phyloP scores from a whole-genome alignment of 1,140 invertebrate species.

The Drosophila guanche region DNA sequence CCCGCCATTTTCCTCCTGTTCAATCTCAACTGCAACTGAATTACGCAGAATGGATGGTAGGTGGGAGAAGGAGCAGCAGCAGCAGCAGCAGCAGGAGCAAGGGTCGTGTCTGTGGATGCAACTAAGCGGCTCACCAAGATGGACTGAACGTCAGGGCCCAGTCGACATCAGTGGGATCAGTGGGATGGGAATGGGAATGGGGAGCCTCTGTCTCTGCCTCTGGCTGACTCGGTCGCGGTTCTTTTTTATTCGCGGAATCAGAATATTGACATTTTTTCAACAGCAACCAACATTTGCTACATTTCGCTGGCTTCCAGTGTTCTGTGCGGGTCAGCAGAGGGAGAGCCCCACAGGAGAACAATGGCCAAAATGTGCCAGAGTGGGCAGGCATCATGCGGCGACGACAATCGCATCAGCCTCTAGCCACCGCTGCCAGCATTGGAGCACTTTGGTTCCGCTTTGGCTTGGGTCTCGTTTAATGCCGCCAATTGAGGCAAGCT shows the following conservation, averaged over 20 bases:
- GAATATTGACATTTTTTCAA: conserved; percentile 80
- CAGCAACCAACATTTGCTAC: conserved; percentile 58
- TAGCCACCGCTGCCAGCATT: conserved; percentile 28
- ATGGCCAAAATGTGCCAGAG: conserved; percentile 76
- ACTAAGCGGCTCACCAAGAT: conserved; percentile 55
- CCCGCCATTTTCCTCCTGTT: conserved; percentile 56
- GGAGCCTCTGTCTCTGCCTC: conserved; percentile 9
- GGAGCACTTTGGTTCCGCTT: conserved; percentile 41
- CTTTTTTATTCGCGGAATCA: conserved; percentile 74
- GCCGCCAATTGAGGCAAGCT: conserved; percentile 73
- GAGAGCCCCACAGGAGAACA: conserved; percentile 45
- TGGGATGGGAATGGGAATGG: conserved; percentile 12
- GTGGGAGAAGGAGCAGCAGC: conserved; percentile 10
- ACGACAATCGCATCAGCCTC: conserved; percentile 40
- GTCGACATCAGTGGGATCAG: conserved; percentile 44
- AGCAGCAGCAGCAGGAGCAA: conserved; percentile 10
- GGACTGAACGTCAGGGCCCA: conserved; percentile 46
- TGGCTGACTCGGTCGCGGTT: conserved; percentile 30
- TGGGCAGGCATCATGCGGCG: conserved; percentile 75
- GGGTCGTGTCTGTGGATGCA: conserved; percentile 18
- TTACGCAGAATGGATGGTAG: conserved; percentile 71
- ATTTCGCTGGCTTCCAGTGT: conserved; percentile 61
- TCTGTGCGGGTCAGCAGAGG: conserved; percentile 13
- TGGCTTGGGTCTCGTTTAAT: conserved; percentile 59
- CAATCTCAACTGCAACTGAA: conserved; percentile 74